A percentile compares a stretch with the other conserved stretches of the same genome.
Conservation (phyloP, 2,888 invertebrate species). For the Mylabris sibirica region DNA sequence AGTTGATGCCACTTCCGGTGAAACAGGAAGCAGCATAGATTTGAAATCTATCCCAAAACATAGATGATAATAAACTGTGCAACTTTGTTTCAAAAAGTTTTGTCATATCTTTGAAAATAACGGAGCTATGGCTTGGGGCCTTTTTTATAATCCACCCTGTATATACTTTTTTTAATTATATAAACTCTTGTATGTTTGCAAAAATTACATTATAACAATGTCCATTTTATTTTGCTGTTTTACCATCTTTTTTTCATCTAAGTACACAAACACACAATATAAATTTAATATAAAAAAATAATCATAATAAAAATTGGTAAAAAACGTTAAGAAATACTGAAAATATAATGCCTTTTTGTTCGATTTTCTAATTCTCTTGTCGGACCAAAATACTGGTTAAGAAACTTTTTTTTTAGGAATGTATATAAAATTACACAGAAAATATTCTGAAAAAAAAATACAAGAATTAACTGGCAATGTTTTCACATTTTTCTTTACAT, state of each 20-base stretch:
- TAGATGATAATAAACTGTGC: too few species aligned
- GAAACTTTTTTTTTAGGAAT: conserved; percentile 24
- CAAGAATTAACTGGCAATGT: neutral
- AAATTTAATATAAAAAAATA: conserved; percentile 48
- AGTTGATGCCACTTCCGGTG: too few species aligned
- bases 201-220: conserved; percentile 60
- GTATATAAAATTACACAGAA: conserved; percentile 16
- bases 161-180: conserved; percentile 39
- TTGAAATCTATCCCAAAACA: too few species aligned
- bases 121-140: too few species aligned
- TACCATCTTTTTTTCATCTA: conserved; percentile 47
- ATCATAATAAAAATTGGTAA: conserved; percentile 32
- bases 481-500: neutral
- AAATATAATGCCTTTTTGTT: conserved; percentile 13
- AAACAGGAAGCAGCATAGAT: too few species aligned
- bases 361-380: conserved; percentile 1
- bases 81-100: too few species aligned
- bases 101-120: too few species aligned
- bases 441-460: neutral
- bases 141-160: too few species aligned
- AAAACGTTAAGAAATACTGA: conserved; percentile 38
- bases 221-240: conserved; percentile 25
- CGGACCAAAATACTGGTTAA: conserved; percentile 24
- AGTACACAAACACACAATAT: conserved; percentile 52
- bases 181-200: conserved; percentile 59